phyloP scores from a whole-genome alignment of 2,888 invertebrate species.

The Drosophila austrosaltans region DNA sequence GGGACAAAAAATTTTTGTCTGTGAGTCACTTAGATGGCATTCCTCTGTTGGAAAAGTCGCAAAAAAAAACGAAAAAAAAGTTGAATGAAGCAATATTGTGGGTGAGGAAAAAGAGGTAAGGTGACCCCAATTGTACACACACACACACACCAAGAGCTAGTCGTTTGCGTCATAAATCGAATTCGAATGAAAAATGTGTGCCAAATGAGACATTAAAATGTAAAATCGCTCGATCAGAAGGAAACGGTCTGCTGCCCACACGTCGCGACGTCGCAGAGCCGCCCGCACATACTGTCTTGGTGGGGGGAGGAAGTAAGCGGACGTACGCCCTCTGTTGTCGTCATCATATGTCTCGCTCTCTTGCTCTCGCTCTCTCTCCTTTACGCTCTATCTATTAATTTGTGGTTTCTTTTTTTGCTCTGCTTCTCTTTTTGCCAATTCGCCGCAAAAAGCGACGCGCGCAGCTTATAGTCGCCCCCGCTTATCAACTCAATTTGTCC shows the following conservation, averaged over 20 bases:
- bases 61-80: too few species aligned
- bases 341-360: constrained; percentile 1
- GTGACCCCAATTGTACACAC: constrained; percentile 8
- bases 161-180: constrained; percentile 68
- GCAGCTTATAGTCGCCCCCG: constrained; percentile 39
- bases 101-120: not conserved
- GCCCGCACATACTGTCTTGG: constrained; percentile 5
- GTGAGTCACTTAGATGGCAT: constrained; percentile 57
- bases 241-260: constrained; percentile 21
- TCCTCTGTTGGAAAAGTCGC: constrained; percentile 29
- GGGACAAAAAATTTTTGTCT: constrained; percentile 17
- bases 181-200: constrained; percentile 65
- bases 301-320: not conserved
- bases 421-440: constrained; percentile 33
- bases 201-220: constrained; percentile 60
- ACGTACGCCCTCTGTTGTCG: not conserved
- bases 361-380: not conserved
- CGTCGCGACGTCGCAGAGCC: not conserved
- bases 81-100: not conserved
- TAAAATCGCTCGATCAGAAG: constrained; percentile 22
- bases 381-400: not conserved
- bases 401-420: constrained; percentile 19
- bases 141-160: constrained; percentile 1
- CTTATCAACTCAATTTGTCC: constrained; percentile 15
- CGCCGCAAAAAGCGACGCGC: constrained; percentile 55